These are phyloP conservation scores for Ageneiosus marmoratus DNA, from an alignment of 2,113 vertebrate species.

Conservation along the genomic window DNA sequence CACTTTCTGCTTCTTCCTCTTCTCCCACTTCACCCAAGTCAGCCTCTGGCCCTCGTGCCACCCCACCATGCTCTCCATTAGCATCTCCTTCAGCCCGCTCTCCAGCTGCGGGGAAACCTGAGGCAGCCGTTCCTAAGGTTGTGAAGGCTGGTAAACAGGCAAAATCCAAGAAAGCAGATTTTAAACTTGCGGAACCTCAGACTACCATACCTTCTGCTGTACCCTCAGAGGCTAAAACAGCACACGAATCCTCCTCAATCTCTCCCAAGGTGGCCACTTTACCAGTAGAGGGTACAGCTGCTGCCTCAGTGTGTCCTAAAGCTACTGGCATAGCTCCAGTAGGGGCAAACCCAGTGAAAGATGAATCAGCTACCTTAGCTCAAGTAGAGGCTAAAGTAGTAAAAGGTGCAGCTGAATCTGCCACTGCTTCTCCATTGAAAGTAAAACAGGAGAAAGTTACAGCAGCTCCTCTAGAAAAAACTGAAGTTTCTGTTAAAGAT, in stretches of 20 bases:
- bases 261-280: slow-evolving; percentile 47
- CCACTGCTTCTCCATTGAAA: background rate
- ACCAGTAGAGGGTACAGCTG: background rate
- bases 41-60: slow-evolving; percentile 56
- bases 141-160: slow-evolving; percentile 75
- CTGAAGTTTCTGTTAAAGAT: slow-evolving; percentile 41
- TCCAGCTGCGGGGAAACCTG: slow-evolving; percentile 61
- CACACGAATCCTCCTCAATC: slow-evolving; percentile 15
- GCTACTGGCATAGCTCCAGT: background rate
- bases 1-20: slow-evolving; percentile 72
- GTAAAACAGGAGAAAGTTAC: background rate
- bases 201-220: slow-evolving; percentile 7
- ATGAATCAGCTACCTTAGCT: background rate
- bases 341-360: background rate
- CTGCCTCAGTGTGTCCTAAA: background rate
- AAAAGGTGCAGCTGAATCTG: background rate
- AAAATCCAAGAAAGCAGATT: slow-evolving; percentile 68
- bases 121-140: slow-evolving; percentile 68
- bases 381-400: slow-evolving; percentile 3
- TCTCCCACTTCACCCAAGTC: slow-evolving; percentile 73
- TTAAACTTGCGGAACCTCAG: slow-evolving; percentile 55
- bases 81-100: slow-evolving; percentile 57
- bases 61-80: slow-evolving; percentile 65
- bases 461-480: background rate
- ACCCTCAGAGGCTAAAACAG: slow-evolving; percentile 47